A percentile compares a stretch with the other conserved stretches of the same genome.
These are phyloP conservation scores for Plutomurus gul DNA, from an alignment of 1,140 invertebrate species.

Conservation along the genomic window DNA sequence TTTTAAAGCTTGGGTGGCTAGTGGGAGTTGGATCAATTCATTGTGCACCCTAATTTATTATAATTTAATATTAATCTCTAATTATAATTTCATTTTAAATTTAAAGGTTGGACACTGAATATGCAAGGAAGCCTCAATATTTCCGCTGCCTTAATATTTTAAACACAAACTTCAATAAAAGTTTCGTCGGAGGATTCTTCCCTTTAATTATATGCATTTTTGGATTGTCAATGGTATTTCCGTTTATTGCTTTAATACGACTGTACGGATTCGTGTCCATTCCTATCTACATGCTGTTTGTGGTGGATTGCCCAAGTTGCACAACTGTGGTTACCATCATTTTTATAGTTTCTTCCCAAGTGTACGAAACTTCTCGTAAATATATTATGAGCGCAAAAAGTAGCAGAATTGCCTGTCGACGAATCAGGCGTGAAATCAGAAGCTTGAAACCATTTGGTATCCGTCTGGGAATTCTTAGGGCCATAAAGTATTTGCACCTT, in stretches of 20 bases:
- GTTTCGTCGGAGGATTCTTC: background rate
- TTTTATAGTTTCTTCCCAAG: background rate
- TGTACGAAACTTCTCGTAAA: background rate
- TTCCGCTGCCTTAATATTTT: background rate
- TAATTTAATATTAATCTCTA: too few relatives aligned
- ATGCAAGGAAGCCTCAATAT: too few relatives aligned
- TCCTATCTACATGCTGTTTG: background rate
- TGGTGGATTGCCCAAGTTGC: background rate
- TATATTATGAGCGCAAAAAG: background rate
- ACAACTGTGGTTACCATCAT: background rate
- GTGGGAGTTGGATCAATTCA: too few relatives aligned
- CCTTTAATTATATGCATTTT: background rate
- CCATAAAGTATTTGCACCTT: background rate
- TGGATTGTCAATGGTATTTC: background rate
- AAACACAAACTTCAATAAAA: background rate
- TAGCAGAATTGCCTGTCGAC: background rate
- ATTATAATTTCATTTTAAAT: too few relatives aligned
- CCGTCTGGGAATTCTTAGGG: background rate
- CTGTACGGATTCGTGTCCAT: background rate
- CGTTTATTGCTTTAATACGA: background rate
- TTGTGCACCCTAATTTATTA: too few relatives aligned
- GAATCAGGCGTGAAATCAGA: background rate
- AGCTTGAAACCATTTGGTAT: background rate
- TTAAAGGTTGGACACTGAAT: too few relatives aligned
- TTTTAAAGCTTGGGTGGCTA: too few relatives aligned